Evolutionary conservation across 2,888 invertebrate genomes (phyloP).

Genomic region (Ophion slaviceki): DNA sequence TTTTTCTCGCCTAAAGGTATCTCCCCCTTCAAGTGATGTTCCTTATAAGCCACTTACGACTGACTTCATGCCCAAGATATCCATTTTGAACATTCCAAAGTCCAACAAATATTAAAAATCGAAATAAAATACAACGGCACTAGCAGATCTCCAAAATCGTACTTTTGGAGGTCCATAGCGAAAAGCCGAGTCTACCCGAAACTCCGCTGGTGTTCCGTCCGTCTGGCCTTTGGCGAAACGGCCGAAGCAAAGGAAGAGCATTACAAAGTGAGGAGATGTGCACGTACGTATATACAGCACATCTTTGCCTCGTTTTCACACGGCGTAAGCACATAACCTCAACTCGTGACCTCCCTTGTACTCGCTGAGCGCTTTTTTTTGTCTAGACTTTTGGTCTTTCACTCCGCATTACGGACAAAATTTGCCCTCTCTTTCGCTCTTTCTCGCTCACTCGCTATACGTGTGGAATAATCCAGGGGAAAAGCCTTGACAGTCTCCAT

Average conservation of each 20-base stretch:
- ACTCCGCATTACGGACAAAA: constrained; percentile 40
- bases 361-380: constrained; percentile 22
- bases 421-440: not conserved
- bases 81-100: no score
- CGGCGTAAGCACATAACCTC: constrained; percentile 27
- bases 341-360: constrained; percentile 30
- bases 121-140: no score
- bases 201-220: not conserved
- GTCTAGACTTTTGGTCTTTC: constrained; percentile 7
- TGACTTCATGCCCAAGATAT: no score
- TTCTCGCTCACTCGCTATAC: constrained; percentile 5
- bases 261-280: not conserved
- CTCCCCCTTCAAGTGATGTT: no score
- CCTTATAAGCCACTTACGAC: no score
- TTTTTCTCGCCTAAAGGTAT: no score
- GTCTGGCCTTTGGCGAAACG: not conserved
- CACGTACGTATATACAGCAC: not conserved
- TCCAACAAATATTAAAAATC: no score
- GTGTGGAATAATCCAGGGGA: constrained; percentile 21
- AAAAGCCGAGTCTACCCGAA: not conserved
- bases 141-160: not conserved
- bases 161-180: not conserved
- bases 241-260: not conserved
- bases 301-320: constrained; percentile 24
- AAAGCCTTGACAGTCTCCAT: constrained; percentile 30